Percentiles rank a stretch among this genome's conserved stretches.
phyloP scores from a whole-genome alignment of 2,113 vertebrate species.

The human (Homo sapiens) region DNA sequence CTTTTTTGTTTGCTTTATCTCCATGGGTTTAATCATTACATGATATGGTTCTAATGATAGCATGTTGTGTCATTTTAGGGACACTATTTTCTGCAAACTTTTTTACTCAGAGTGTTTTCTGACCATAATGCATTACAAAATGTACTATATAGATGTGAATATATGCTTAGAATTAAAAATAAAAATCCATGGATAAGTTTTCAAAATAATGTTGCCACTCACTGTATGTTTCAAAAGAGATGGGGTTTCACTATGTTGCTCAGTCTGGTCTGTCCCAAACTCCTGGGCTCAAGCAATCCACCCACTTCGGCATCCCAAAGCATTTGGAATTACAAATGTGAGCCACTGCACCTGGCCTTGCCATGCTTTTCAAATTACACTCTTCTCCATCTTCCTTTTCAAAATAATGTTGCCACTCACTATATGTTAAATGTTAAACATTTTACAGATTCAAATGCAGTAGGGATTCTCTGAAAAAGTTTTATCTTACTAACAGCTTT shows the following conservation, averaged over 20 bases:
- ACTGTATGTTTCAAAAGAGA: too few relatives aligned
- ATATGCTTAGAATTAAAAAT: not conserved
- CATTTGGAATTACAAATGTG: too few relatives aligned
- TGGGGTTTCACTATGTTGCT: too few relatives aligned
- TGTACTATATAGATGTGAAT: not conserved
- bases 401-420: not conserved
- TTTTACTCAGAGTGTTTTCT: constrained; percentile 23
- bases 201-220: not conserved
- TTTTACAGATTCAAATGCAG: not conserved
- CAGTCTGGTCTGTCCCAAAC: too few relatives aligned
- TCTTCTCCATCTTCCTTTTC: not conserved
- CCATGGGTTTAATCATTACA: not conserved
- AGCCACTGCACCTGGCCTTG: too few relatives aligned
- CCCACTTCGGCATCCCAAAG: too few relatives aligned
- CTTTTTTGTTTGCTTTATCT: not conserved
- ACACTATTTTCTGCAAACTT: not conserved
- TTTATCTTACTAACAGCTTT: not conserved
- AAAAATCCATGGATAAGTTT: not conserved
- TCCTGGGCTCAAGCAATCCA: too few relatives aligned
- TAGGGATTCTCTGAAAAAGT: not conserved
- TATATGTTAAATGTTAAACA: not conserved
- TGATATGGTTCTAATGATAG: not conserved
- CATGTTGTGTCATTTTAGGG: not conserved
- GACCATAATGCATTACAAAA: not conserved
- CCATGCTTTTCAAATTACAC: too few relatives aligned